phyloP scores from a whole-genome alignment of 2,797 vertebrate genomes.

The Notolabrus celidotus region DNA sequence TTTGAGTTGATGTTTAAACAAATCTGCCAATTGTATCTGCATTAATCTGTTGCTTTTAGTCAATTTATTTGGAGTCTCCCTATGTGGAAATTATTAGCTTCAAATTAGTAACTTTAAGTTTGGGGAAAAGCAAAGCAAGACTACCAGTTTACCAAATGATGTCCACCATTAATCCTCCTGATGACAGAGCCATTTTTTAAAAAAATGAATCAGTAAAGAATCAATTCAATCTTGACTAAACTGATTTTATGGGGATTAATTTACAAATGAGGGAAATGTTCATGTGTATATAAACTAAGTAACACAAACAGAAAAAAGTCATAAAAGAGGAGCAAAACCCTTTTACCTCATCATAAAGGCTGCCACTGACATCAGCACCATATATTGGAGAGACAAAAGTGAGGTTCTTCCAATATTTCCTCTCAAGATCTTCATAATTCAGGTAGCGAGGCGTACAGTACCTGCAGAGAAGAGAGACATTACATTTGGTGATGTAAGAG shows the following conservation, averaged over 20 bases:
- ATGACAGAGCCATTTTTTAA: not conserved
- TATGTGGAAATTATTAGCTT: too few relatives aligned
- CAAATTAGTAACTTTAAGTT: too few relatives aligned
- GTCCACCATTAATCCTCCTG: not conserved
- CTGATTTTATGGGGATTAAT: not conserved
- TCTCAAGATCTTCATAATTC: slow-evolving; percentile 97
- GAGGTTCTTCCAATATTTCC: slow-evolving; percentile 99
- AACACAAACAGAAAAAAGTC: not conserved
- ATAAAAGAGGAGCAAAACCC: not conserved
- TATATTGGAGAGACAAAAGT: slow-evolving; percentile 98
- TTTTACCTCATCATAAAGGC: slow-evolving; percentile 95
- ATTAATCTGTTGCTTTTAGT: not conserved
- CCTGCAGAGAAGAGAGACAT: slow-evolving; percentile 74
- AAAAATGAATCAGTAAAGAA: not conserved
- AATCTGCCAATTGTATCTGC: too few relatives aligned
- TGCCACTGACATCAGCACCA: slow-evolving; percentile 96
- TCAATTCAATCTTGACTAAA: not conserved
- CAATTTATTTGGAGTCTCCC: too few relatives aligned
- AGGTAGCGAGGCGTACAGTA: slow-evolving; percentile 95
- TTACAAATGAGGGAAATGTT: not conserved
- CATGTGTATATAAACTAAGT: not conserved
- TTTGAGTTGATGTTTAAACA: too few relatives aligned
- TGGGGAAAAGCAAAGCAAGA: too few relatives aligned
- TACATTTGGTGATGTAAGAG: not conserved
- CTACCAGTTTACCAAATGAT: not conserved